Evolutionary conservation across 2,797 vertebrate species (phyloP), one percentile per base, ranked within the genome.

Genomic region (Bufotes viridis): DNA sequence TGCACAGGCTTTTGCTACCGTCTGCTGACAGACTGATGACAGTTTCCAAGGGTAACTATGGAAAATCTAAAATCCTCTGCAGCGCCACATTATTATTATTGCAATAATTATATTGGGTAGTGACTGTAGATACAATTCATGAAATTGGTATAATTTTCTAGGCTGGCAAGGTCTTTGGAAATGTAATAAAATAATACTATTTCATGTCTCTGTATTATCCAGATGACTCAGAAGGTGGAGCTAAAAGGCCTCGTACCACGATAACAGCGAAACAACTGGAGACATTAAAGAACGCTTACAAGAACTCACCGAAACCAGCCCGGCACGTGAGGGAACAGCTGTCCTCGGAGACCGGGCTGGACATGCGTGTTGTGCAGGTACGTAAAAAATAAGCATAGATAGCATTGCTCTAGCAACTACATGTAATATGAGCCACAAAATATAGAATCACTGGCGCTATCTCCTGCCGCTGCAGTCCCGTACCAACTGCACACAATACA

Each of bases 341-440:
- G 5, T 99, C 98, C 24, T 99, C 98, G 0, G 98, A 99, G 93
- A 99, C 98, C 0, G 98, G 98, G 51, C 95, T 99, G 29, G 98
- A 99, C 94, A 99, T 99, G 98, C 95, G 98, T 91, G 98, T 99
- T 0, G 98, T 99, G 80, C 98, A 99, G 97, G 98, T 99, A 88
- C 17, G 13, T 75, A 10, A 12, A 9, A 49, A 7, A 76, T 18
- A n/a, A n/a, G 53, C 53, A 76, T 53, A 42, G 42, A 18, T 34
- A 72, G 9, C 15, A 72, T 42, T 42, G 26, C 24, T 70, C 3
- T 29, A 34, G 2, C 29, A 69, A 7, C 24, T 10, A 17, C 29
- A 70, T 34, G 14, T 2, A 42, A 42, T 42, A 42, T 42, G 34
- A 42, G 10, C 26, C 34, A 26, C 17, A 70, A 1, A n/a, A n/a